Conservation (phyloP, 1,140 invertebrate genomes). For the Drosophila repletoides region DNA sequence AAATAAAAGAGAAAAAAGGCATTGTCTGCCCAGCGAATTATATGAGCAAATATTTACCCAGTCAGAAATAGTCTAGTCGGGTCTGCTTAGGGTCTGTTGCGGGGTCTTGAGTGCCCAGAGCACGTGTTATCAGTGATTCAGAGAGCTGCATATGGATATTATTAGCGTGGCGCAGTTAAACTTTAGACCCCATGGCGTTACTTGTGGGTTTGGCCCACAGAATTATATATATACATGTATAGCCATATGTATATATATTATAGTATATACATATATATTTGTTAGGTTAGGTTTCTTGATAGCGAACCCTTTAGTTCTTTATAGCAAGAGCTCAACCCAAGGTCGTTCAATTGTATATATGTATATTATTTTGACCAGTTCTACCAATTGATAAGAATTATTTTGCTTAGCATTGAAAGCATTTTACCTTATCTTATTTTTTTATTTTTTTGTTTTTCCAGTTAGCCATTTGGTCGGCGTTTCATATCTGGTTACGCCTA, state of each 20-base stretch:
- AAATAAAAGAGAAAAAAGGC: constrained; percentile 13
- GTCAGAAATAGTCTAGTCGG: constrained; percentile 18
- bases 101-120: constrained; percentile 13
- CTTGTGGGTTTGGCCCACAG: too few species aligned
- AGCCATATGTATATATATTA: too few species aligned
- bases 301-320: not conserved
- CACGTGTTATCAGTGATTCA: constrained; percentile 68
- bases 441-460: not conserved
- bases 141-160: constrained; percentile 49
- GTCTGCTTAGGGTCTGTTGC: not conserved
- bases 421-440: constrained; percentile 26
- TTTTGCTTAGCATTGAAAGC: constrained; percentile 14
- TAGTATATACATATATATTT: too few species aligned
- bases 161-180: constrained; percentile 42
- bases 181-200: constrained; percentile 31
- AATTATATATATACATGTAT: too few species aligned
- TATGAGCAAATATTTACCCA: constrained; percentile 52
- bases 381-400: constrained; percentile 17
- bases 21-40: constrained; percentile 42
- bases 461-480: constrained; percentile 9
- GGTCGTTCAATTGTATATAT: constrained; percentile 2
- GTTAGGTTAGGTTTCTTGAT: too few species aligned
- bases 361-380: constrained; percentile 3
- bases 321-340: constrained; percentile 2
- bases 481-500: constrained; percentile 11